A percentile compares a stretch with the other conserved stretches of the same genome.
These are phyloP conservation scores for crab-eating macaque (Macaca fascicularis) DNA, from an alignment of 2,113 vertebrate species.

Conservation along the genomic window T2T-MFA8v1.1 NC_088380.1:33213001-33213500, in stretches of 20 bases:
- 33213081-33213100: no score
- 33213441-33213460: background rate
- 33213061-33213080: no score
- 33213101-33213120: no score
- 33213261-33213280: background rate
- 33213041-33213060: no score
- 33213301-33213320: background rate
- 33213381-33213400: background rate
- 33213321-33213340: background rate
- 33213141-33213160: no score
- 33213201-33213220: background rate
- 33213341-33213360: background rate
- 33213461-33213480: background rate
- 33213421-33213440: background rate
- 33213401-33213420: background rate
- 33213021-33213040: no score
- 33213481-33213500: background rate
- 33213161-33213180: no score
- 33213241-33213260: background rate
- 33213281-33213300: background rate
- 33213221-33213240: background rate
- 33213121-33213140: no score
- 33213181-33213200: no score
- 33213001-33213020: no score
- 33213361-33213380: background rate